Conservation (phyloP, 2,888 invertebrate species). For the Mimumesa dahlbomi region DNA sequence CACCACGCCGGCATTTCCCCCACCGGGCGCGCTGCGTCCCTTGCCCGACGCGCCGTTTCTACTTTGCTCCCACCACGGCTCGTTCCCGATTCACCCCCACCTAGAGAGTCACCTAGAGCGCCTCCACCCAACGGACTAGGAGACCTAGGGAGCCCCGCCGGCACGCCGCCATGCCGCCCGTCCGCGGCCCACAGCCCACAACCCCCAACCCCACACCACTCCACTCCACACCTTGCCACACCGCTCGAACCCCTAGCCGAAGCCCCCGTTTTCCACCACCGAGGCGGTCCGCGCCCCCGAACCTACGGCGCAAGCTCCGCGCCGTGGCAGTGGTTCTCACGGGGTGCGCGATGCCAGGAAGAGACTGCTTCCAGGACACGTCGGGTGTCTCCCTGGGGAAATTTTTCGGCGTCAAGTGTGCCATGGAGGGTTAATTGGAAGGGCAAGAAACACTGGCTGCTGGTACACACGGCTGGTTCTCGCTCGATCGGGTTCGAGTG, state of each 20-base stretch:
- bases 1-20: constrained; percentile 81
- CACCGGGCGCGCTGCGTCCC: constrained; percentile 77
- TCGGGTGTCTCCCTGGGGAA: constrained; percentile 49
- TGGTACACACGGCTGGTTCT: constrained; percentile 3
- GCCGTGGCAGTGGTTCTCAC: constrained; percentile 39
- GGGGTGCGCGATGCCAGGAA: background rate
- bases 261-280: constrained; percentile 48
- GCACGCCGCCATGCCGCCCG: constrained; percentile 4
- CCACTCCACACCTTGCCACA: constrained; percentile 23
- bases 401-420: constrained; percentile 39
- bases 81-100: constrained; percentile 42
- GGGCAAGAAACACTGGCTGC: constrained; percentile 15
- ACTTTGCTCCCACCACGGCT: constrained; percentile 34
- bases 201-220: constrained; percentile 28
- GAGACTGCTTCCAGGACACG: too few species aligned
- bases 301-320: constrained; percentile 54
- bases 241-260: constrained; percentile 52
- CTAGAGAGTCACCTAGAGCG: constrained; percentile 33
- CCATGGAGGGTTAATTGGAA: constrained; percentile 42
- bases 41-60: constrained; percentile 60
- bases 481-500: background rate
- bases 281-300: constrained; percentile 59
- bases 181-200: constrained; percentile 28
- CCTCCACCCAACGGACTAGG: constrained; percentile 48
- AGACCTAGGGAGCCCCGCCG: constrained; percentile 19